phyloP scores from a whole-genome alignment of 2,797 vertebrate genomes.

The Gymnothorax reevesii region DNA sequence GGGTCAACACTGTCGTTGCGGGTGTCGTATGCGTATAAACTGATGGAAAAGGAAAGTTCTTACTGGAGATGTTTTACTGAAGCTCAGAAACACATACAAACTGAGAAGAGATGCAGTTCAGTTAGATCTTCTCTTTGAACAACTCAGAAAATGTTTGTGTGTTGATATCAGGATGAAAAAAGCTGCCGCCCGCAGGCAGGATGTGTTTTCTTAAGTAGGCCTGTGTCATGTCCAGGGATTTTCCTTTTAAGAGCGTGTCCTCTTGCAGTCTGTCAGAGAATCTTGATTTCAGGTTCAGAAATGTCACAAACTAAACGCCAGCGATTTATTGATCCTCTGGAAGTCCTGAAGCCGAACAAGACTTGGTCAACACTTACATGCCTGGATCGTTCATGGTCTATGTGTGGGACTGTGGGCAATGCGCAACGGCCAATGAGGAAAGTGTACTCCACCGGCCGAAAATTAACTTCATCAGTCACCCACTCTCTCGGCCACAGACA shows the following conservation, averaged over 20 bases:
- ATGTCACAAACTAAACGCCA: neutral
- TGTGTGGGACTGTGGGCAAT: too few relatives aligned
- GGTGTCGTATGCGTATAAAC: too few relatives aligned
- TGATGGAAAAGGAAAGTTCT: neutral
- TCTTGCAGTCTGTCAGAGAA: neutral
- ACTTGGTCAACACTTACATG: too few relatives aligned
- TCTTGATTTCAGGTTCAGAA: neutral
- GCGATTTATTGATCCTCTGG: neutral
- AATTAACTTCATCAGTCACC: too few relatives aligned
- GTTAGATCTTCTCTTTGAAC: neutral
- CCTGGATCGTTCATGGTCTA: too few relatives aligned
- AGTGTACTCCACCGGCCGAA: too few relatives aligned
- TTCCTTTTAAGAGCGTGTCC: neutral
- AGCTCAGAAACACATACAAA: neutral
- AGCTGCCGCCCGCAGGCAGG: neutral
- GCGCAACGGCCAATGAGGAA: too few relatives aligned
- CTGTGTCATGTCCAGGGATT: neutral
- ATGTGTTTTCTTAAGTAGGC: neutral
- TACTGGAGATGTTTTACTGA: neutral
- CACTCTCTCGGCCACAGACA: too few relatives aligned
- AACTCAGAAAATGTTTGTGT: neutral
- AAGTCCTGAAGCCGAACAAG: too few relatives aligned
- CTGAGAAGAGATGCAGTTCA: neutral
- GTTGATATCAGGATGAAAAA: neutral
- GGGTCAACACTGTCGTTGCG: too few relatives aligned